phyloP scores from a whole-genome alignment of 2,888 invertebrate genomes.

The Lasius platythorax region DNA sequence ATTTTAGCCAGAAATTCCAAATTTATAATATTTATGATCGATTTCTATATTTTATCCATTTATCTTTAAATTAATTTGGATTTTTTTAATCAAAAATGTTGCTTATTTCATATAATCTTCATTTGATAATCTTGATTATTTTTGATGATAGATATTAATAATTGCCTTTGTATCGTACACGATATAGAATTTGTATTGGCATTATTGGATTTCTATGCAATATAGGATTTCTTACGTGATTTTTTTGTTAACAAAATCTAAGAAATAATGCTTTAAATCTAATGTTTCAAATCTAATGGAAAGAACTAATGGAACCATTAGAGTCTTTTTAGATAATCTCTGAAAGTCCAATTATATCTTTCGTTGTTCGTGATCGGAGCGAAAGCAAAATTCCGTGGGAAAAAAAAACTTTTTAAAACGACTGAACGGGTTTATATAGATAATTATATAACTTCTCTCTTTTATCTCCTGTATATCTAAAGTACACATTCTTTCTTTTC shows the following conservation, averaged over 20 bases:
- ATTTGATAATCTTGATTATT: not conserved
- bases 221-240: not conserved
- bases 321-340: not conserved
- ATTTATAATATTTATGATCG: not conserved
- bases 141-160: not conserved
- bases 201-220: not conserved
- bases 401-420: not conserved
- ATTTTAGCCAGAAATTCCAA: constrained; percentile 6
- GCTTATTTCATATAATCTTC: not conserved
- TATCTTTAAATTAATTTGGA: not conserved
- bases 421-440: not conserved
- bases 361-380: not conserved
- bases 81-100: not conserved
- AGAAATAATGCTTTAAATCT: not conserved
- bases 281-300: not conserved
- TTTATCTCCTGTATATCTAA: not conserved
- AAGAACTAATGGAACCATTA: not conserved
- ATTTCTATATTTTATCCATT: not conserved
- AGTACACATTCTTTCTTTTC: not conserved
- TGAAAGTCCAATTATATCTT: not conserved
- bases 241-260: not conserved
- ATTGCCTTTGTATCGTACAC: not conserved
- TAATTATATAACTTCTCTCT: not conserved
- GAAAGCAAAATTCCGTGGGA: not conserved
- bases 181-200: not conserved